Conservation (phyloP, 2,113 vertebrate species). For the Scopus umbretta region DNA sequence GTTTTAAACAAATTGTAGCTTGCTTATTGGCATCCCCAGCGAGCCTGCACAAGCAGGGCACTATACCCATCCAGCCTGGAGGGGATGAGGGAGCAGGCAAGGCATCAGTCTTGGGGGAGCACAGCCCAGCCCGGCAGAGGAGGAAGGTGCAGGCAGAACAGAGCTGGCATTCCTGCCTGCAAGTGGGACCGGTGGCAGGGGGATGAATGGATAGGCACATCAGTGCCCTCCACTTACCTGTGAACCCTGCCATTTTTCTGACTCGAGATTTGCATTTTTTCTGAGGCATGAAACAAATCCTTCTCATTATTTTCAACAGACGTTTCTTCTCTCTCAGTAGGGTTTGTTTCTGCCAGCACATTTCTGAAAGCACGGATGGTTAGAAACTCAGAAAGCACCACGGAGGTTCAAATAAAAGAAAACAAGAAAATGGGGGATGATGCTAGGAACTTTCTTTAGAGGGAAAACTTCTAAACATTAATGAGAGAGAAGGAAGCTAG, state of each 20-base stretch:
- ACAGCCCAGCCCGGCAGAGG: neutral
- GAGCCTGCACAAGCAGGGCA: neutral
- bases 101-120: neutral
- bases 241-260: accelerated
- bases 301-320: neutral
- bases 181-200: no score
- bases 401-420: neutral
- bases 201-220: no score
- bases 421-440: neutral
- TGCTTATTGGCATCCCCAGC: neutral
- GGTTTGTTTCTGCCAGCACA: neutral
- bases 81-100: neutral
- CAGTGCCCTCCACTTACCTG: neutral
- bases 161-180: neutral
- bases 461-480: neutral
- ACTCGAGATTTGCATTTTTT: neutral
- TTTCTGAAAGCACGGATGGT: neutral
- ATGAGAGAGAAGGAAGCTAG: neutral
- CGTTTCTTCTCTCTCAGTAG: neutral
- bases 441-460: neutral
- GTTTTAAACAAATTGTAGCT: neutral
- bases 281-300: neutral
- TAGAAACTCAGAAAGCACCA: neutral
- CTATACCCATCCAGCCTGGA: neutral
- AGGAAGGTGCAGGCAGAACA: neutral